Conservation (phyloP, 2,888 invertebrate species). For the Brenthis ino region DNA sequence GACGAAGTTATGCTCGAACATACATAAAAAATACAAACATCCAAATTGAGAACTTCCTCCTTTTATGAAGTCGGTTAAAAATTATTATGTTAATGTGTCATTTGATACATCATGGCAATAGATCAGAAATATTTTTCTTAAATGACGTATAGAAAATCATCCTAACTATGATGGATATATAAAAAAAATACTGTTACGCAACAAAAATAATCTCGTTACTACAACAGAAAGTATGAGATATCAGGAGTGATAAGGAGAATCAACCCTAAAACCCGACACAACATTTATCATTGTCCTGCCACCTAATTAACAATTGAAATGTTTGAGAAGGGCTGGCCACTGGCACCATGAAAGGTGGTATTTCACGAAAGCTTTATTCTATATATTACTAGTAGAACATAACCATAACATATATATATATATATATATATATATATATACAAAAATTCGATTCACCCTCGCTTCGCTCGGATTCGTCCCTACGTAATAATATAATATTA, state of each 20-base stretch:
- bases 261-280: constrained; percentile 33
- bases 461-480: too few species aligned
- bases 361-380: background rate
- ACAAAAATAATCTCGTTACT: constrained; percentile 21
- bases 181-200: background rate
- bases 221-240: constrained; percentile 32
- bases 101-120: background rate
- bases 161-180: constrained; percentile 16
- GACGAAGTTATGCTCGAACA: too few species aligned
- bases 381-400: background rate
- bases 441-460: too few species aligned
- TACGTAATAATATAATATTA: too few species aligned
- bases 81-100: too few species aligned
- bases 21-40: too few species aligned
- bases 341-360: constrained; percentile 19
- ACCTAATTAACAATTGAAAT: constrained; percentile 58
- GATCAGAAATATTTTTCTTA: background rate
- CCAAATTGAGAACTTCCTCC: too few species aligned
- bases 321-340: constrained; percentile 43
- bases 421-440: too few species aligned
- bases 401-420: too few species aligned
- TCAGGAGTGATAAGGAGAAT: constrained; percentile 33
- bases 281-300: constrained; percentile 51
- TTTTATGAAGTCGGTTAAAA: too few species aligned
- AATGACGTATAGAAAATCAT: background rate